Percentiles rank a stretch among this genome's conserved stretches.
Evolutionary conservation across 2,888 invertebrate genomes (phyloP).

Genomic region (Zaprionus bogoriensis): DNA sequence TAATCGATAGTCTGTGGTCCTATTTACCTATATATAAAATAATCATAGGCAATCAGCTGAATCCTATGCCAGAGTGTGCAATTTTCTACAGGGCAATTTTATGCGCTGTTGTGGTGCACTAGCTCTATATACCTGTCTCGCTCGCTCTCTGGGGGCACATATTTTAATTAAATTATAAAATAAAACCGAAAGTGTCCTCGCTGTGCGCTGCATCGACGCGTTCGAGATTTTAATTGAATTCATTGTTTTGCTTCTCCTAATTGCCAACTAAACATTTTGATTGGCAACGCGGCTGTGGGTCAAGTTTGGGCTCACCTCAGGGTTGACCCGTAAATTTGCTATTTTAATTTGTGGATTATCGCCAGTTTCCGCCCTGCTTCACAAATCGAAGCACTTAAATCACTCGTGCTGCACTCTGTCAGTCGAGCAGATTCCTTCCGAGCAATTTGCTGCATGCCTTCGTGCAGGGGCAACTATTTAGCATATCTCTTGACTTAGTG

Average conservation of each 20-base stretch:
- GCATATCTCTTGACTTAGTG: slow-evolving; percentile 5
- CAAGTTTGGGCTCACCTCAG: background rate
- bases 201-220: background rate
- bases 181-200: no score
- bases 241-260: slow-evolving; percentile 9
- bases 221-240: slow-evolving; percentile 13
- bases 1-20: no score
- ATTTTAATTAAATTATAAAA: no score
- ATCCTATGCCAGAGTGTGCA: no score
- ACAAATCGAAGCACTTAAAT: background rate
- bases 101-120: no score
- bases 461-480: background rate
- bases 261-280: slow-evolving; percentile 11
- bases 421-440: background rate
- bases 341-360: background rate
- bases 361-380: background rate
- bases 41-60: no score
- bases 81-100: no score
- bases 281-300: background rate
- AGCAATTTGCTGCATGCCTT: background rate
- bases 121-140: no score
- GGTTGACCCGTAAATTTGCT: background rate
- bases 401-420: background rate
- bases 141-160: no score
- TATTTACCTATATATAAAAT: no score